Percentiles rank a stretch among this genome's conserved stretches.
Evolutionary conservation across 2,888 invertebrate species (phyloP).

Genomic region (Dicranocentrus wangi): DNA sequence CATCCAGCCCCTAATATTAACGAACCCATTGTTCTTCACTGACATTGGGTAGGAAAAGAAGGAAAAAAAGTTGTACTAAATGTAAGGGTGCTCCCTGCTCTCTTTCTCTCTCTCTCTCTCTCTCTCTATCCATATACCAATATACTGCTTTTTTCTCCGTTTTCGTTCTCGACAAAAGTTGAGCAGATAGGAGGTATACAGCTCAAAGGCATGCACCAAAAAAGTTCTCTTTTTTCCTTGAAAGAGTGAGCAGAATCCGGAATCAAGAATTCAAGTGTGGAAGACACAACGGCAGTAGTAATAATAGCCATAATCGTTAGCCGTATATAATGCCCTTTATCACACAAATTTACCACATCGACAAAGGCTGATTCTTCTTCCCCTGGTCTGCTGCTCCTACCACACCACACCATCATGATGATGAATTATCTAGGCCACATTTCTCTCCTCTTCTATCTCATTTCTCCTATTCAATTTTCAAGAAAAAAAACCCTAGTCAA

Average conservation of each 20-base stretch:
- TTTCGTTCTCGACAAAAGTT: no score
- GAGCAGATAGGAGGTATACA: no score
- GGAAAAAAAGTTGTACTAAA: conserved; percentile 39
- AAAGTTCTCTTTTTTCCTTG: conserved; percentile 8
- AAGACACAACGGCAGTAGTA: background rate
- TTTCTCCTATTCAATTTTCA: no score
- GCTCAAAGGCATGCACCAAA: no score
- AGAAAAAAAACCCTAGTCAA: no score
- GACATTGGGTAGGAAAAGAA: conserved; percentile 30
- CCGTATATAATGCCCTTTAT: conserved; percentile 2
- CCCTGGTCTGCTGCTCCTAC: no score
- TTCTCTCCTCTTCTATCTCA: no score
- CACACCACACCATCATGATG: no score
- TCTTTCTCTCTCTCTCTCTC: background rate
- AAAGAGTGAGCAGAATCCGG: conserved; percentile 7
- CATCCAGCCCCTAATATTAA: conserved; percentile 60
- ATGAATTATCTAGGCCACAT: background rate
- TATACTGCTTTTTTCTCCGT: background rate
- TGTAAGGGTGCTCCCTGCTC: no score
- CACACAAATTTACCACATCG: background rate
- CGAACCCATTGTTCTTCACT: conserved; percentile 67
- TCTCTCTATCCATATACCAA: background rate
- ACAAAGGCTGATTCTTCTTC: no score
- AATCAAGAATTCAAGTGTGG: background rate
- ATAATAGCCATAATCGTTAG: conserved; percentile 6